A percentile compares a stretch with the other conserved stretches of the same genome.
Evolutionary conservation across 2,888 invertebrate species (phyloP).

Genomic region (Drosophila demipolita): DNA sequence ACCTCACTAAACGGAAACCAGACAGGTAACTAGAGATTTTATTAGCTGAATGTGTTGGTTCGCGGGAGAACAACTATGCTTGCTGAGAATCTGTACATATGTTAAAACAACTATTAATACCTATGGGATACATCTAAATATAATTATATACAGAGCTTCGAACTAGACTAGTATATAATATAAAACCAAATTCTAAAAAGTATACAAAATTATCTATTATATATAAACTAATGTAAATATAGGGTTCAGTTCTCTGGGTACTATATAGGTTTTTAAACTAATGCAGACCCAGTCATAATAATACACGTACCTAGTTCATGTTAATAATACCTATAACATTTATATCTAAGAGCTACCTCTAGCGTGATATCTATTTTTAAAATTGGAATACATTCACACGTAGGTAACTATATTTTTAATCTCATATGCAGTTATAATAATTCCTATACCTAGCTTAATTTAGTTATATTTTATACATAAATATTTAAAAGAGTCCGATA

Average conservation of each 20-base stretch:
- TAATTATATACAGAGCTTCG: background rate
- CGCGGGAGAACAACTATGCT: background rate
- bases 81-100: background rate
- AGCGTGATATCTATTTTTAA: background rate
- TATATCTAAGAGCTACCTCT: background rate
- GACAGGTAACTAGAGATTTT: background rate
- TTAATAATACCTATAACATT: background rate
- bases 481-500: background rate
- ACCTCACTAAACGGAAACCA: background rate
- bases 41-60: background rate
- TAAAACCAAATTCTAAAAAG: background rate
- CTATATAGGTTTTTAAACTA: background rate
- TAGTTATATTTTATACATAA: background rate
- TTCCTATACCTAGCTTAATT: background rate
- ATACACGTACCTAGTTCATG: background rate
- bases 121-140: background rate
- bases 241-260: background rate
- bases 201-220: background rate
- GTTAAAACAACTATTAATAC: background rate
- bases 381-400: background rate
- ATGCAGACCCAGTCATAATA: background rate
- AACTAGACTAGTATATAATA: background rate
- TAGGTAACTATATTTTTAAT: background rate
- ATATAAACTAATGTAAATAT: background rate
- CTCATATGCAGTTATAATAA: background rate